Evolutionary conservation across 2,888 invertebrate species (phyloP).

Genomic region (Leptinotarsa juncta): DNA sequence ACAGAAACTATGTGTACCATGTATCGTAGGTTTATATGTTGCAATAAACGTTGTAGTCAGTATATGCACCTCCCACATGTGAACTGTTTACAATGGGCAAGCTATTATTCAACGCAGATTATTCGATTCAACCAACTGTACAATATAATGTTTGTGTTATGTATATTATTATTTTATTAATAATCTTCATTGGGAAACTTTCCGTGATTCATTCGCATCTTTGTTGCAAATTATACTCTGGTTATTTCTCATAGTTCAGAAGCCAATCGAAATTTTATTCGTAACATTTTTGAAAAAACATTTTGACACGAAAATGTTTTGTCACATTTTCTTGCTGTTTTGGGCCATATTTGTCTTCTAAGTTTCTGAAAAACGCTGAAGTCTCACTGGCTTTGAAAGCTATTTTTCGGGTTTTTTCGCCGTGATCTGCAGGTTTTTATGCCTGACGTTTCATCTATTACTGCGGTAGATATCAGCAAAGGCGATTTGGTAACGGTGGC

Average conservation of each 20-base stretch:
- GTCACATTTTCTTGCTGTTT: too few species aligned
- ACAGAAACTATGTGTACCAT: neutral
- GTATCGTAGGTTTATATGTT: slow-evolving; percentile 5
- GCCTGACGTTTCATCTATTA: too few species aligned
- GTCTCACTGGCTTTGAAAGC: too few species aligned
- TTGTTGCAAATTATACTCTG: neutral
- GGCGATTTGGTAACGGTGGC: too few species aligned
- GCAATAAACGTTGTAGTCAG: slow-evolving; percentile 3
- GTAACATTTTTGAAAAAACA: too few species aligned
- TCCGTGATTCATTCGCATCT: neutral
- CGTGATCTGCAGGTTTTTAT: too few species aligned
- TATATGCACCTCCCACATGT: slow-evolving; percentile 20
- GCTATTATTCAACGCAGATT: slow-evolving; percentile 7
- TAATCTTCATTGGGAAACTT: neutral
- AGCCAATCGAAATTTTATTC: too few species aligned
- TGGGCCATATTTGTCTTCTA: too few species aligned
- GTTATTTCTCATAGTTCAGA: neutral
- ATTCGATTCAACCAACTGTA: slow-evolving; percentile 9
- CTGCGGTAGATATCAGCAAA: too few species aligned
- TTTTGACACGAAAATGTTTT: too few species aligned
- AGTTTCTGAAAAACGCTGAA: too few species aligned
- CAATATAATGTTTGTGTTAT: slow-evolving; percentile 1
- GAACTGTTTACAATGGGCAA: slow-evolving; percentile 16
- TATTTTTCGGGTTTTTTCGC: too few species aligned
- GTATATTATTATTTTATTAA: neutral